Base-by-base conservation (phyloP, 2,113 vertebrate species). In the Hiodon alosoides region DNA sequence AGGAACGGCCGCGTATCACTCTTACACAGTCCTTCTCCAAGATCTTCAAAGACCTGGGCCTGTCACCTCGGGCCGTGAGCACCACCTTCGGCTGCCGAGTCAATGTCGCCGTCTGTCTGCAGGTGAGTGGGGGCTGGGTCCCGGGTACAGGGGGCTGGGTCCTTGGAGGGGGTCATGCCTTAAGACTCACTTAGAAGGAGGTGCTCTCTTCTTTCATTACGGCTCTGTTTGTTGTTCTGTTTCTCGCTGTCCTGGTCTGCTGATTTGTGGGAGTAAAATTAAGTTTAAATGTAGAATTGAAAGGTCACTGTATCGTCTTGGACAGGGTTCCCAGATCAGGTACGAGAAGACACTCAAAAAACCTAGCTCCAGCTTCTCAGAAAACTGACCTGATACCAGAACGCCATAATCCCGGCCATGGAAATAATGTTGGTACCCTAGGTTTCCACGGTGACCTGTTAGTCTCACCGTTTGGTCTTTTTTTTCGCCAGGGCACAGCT, bases 41-140 rank as follows among this genome's bases (percentile, higher is more conserved):
- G 90, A 89, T 98, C 50, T 98, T 98, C 89, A 98, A 96, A 75
- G 97, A 97, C 86, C 83, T 98, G 85, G 96, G 96, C 13, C 92
- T 98, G 14, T 98, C 97, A 0, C 87, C 93, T 0, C 94, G 97
- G 0, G 94, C 97, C 0, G 97, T 98, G 78, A 98, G 96, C 94
- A 98, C 96, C 78, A 98, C 97, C 0, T 98, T 98, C 0, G 96
- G 97, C 59, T 98, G 97, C 91, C 90, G 97, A 73, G 96, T 98
- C 86, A 98, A 98, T 0, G 91, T 98, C 65, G 96, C 97, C 0
- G 90, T 98, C 71, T 98, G 97, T 86, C 90, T 98, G 76, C 97
- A 98, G 95, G 97, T 98, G 83, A 88, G 93, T 11, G 7, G 58
- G 11, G 46, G 31, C 31, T 31, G 74, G 9, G 5, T 46, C 52